Evolutionary conservation across 2,888 invertebrate genomes (phyloP), one percentile per base, ranked within the genome.

Genomic region (Palloptera scutellata): DNA sequence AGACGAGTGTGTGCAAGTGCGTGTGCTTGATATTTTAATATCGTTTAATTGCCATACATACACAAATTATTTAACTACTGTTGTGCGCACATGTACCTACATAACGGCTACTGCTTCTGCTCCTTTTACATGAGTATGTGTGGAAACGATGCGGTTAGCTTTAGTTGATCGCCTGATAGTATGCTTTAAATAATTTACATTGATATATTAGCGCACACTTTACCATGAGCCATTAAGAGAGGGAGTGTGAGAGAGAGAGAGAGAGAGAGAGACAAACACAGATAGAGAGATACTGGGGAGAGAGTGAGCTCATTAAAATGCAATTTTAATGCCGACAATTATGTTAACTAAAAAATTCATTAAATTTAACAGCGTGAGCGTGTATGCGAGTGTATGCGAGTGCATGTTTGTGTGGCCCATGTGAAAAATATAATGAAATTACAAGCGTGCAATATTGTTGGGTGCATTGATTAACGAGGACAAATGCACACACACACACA

Each of bases 31-130:
- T 30, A 63, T 67, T 66, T 69, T 69, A 69, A 67, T 71, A 71
- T 66, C 71, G 61, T 69, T 66, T 69, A 71, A 71, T 71, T 67
- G 71, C 68, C 68, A 61, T 68, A 61, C 65, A 62, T 67, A 64
- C 64, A n/a, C 10, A 30, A 30, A 30, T 30, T 30, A 30, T 30
- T 30, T 6, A 2, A 8, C 51, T 48, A 15, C 51, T n/a, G 51
- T 48, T 2, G 15, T 15, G 15, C 2, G 51, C 61, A 61, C 30
- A 4, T 30, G 6, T 6, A 30, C 6, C 2, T 30, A 30, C 30
- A n/a, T n/a, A n/a, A n/a, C n/a, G n/a, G n/a, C n/a, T n/a, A n/a
- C n/a, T n/a, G n/a, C n/a, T n/a, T 20, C 42, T 19, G 19, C n/a
- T 60, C 11, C 30, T 58, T 11, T 9, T 15, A 13, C 6, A 4